Conservation (phyloP, 2,797 vertebrate species). For the Takifugu rubripes region DNA sequence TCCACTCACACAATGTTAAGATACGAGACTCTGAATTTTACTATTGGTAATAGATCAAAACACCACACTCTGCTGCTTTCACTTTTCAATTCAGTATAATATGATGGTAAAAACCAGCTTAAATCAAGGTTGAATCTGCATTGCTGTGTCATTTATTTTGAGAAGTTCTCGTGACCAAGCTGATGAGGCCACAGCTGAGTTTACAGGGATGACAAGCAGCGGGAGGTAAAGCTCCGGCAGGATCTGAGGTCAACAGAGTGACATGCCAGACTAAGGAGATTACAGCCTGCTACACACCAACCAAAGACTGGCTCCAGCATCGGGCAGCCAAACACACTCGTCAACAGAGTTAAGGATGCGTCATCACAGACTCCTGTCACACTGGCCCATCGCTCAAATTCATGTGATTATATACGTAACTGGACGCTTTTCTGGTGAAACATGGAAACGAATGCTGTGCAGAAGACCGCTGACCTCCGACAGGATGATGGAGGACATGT, state of each 20-base stretch:
- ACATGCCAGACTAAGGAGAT: slow-evolving; percentile 74
- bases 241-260: slow-evolving; percentile 59
- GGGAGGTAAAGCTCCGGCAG: slow-evolving; percentile 48
- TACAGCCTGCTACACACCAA: slow-evolving; percentile 55
- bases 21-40: no score
- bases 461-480: neutral
- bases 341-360: slow-evolving; percentile 23
- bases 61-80: slow-evolving; percentile 2
- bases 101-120: slow-evolving; percentile 34
- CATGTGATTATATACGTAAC: no score
- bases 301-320: slow-evolving; percentile 41
- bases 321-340: slow-evolving; percentile 38
- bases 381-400: no score
- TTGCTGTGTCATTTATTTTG: slow-evolving; percentile 28
- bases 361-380: no score
- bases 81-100: neutral
- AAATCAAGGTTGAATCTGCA: slow-evolving; percentile 51
- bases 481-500: neutral
- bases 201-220: slow-evolving; percentile 43
- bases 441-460: neutral
- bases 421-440: neutral
- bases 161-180: slow-evolving; percentile 16
- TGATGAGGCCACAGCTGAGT: slow-evolving; percentile 15
- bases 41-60: no score
- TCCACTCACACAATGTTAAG: no score